Evolutionary conservation across 1,140 invertebrate genomes (phyloP), one percentile per base, ranked within the genome.

Genomic region (Leptopilina boulardi): DNA sequence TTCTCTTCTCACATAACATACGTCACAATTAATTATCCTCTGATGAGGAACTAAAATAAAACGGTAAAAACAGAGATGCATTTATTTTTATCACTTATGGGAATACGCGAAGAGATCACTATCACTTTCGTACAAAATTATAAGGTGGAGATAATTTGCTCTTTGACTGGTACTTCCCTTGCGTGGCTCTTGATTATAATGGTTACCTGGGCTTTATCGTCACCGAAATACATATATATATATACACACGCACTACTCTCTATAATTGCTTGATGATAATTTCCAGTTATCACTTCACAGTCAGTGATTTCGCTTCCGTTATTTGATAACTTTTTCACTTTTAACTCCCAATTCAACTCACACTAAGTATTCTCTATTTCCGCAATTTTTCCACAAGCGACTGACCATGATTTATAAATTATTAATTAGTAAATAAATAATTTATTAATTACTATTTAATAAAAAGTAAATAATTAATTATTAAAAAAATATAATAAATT

Each of bases 101-200:
- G 9, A 59, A 66, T 38, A 3, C 34, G 34, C 59, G n/a, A n/a
- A n/a, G n/a, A 66, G 23, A 66, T 66, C 59, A 66, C 59, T 30
- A 30, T 66, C 26, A n/a, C 59, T 66, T 66, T 30, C 59, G n/a
- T 13, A 15, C 59, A n/a, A 66, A 66, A 66, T 66, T 66, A 66
- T 66, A 66, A 66, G 59, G 59, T 66, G 21, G 10, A 23, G 59
- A 66, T 66, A 30, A 30, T 66, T 66, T 66, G 21, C 59, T 66
- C 13, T 66, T 30, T 66, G 59, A 66, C 26, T 30, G 21, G 23
- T 66, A 23, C 23, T 66, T 66, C 59, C 59, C 26, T 34, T 34
- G 26, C 59, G 59, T 30, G 59, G 26, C 13, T 13, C 23, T 66
- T 66, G 11, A 66, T 66, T 66, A 30, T 30, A 66, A 66, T 66